phyloP scores from a whole-genome alignment of 2,888 invertebrate species.

The Oxyteleia sp. region DNA sequence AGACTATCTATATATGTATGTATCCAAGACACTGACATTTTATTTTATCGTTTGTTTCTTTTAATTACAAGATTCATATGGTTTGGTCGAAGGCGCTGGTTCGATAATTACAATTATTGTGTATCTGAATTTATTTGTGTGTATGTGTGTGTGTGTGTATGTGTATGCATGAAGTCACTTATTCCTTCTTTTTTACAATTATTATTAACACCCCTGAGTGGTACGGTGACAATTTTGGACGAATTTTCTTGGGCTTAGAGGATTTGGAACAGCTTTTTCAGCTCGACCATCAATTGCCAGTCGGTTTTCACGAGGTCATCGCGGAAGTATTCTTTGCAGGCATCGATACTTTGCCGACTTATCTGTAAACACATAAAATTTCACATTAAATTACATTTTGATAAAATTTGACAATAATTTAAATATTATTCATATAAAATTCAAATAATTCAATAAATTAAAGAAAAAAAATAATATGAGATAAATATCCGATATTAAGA shows the following conservation, averaged over 20 bases:
- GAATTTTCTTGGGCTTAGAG: slow-evolving; percentile 89
- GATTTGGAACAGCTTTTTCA: slow-evolving; percentile 99
- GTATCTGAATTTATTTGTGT: slow-evolving; percentile 2
- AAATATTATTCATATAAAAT: too few species aligned
- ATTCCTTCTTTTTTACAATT: slow-evolving; percentile 52
- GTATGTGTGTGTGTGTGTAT: slow-evolving; percentile 18
- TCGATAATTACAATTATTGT: slow-evolving; percentile 56
- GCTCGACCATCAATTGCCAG: slow-evolving; percentile 99
- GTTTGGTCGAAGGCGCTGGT: slow-evolving; percentile 40
- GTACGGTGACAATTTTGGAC: neutral
- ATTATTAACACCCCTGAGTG: neutral
- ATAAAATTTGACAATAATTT: too few species aligned
- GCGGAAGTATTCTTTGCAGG: slow-evolving; percentile 99
- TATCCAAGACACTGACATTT: slow-evolving; percentile 35
- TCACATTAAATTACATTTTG: too few species aligned
- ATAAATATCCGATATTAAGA: too few species aligned
- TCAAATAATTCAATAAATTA: too few species aligned
- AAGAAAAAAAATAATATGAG: too few species aligned
- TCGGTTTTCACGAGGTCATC: slow-evolving; percentile 98
- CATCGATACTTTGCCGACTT: slow-evolving; percentile 98
- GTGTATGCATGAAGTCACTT: slow-evolving; percentile 47
- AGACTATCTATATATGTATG: too few species aligned
- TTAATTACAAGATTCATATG: slow-evolving; percentile 40
- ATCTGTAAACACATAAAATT: slow-evolving; percentile 96
- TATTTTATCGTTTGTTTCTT: slow-evolving; percentile 7